Evolutionary conservation across 2,888 invertebrate genomes (phyloP), one percentile per base, ranked within the genome.

Genomic region (Macrophya alboannulata): DNA sequence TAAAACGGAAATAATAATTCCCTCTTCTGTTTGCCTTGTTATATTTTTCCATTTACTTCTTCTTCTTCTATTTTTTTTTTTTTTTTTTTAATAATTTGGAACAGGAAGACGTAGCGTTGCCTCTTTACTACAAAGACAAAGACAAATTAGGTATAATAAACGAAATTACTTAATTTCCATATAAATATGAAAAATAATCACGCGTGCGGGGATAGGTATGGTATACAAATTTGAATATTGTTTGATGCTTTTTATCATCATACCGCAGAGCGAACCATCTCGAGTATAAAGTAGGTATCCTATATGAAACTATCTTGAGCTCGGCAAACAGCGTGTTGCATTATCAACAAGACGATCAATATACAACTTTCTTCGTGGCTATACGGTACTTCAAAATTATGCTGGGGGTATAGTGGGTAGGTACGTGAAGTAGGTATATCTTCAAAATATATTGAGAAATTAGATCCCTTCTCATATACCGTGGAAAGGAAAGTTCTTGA

Each of bases 41-140:
- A 55, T 68, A 37, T 37, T 15, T 84, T 85, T 86, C 87, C 85
- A 87, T 87, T 87, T 88, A 87, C 87, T 88, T 31, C 31, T 87
- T 88, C 86, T 85, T 86, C 86, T 86, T 84, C 81, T 25, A 79
- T 86, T 86, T 87, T 85, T 71, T 83, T 62, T 79, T 85, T 65
- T 21, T 40, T 84, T 31, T 43, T 51, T 72, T 43, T 51, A 55
- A 55, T 55, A n/a, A 62, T 12, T 25, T 25, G 62, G 21, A 25
- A 25, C 10, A 21, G 62, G 25, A 62, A 62, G 62, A 62, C 25
- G 62, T 62, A 62, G 25, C 21, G 25, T 62, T 25, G 62, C 62
- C 62, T 25, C 48, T 40, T 85, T 51, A 21, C 81, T 59, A 45
- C 83, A 10, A 65, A 43, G 45, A 25, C 25, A 65, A n/a, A 71